Base-by-base conservation (phyloP, 1,140 invertebrate species). In the Microvelia longipes region DNA sequence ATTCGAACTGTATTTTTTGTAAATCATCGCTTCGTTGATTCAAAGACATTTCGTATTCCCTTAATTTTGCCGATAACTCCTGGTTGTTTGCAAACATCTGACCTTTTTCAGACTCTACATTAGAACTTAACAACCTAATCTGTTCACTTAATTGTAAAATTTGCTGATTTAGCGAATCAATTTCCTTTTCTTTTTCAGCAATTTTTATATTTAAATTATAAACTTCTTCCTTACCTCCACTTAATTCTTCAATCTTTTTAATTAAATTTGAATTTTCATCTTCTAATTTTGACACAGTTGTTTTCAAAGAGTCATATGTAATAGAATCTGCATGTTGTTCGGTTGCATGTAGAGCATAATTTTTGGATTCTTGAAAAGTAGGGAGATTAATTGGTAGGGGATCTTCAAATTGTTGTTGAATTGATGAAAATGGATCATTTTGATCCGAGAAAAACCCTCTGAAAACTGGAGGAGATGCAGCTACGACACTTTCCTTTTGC, bases 101-200 rank as follows among this genome's bases (percentile, higher is more conserved):
- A 50, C 19, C 19, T 50, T 50, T 50, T 50, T 50, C 35, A 50
- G 19, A 5, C 5, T 11, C 35, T 11, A 11, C 5, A 50, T 19
- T 50, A 50, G 5, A 5, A 19, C 19, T 19, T 11, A 11, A 11
- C 19, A 11, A 11, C 19, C 35, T 50, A 50, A 50, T 50, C 19
- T 50, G 5, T 50, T 11, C 19, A 19, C 19, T 50, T 5, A 50
- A 19, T 50, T 50, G 5, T 11, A 11, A 5, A 19, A 50, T 50
- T 50, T 50, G 35, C 5, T 50, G 5, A 11, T 50, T 50, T 50
- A 50, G 19, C 5, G 5, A 11, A 50, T 11, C 5, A 50, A 50
- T 50, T 50, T 50, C 35, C 5, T 50, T 50, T 11, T 50, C 82
- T 74, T 81, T 83, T 77, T 83, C 82, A n/a, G 35, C 24, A 26